Conservation (phyloP, 2,113 vertebrate species). For the Physeter macrocephalus region DNA sequence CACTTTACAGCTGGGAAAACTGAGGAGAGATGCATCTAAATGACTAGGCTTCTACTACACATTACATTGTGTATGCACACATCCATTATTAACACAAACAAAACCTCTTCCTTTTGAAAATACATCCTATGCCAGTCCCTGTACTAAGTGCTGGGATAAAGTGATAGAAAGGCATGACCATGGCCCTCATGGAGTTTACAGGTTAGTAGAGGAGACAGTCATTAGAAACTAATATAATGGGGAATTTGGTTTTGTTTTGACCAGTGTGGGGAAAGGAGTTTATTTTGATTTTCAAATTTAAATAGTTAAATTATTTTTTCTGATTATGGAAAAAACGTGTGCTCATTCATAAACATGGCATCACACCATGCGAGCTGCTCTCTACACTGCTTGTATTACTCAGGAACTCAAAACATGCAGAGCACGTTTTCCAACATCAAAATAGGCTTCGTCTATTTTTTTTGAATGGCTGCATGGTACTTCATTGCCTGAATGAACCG, state of each 20-base stretch:
- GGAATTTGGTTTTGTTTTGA: not conserved
- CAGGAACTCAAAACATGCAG: not conserved
- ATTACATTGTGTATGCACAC: too few species aligned
- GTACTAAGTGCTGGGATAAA: not conserved
- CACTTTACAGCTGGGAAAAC: not conserved
- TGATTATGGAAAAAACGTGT: not conserved
- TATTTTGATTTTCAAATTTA: not conserved
- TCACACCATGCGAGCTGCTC: rapidly evolving
- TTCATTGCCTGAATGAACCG: not conserved
- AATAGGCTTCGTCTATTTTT: not conserved
- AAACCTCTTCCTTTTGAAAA: not conserved
- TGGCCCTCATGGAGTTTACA: not conserved
- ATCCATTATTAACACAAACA: not conserved
- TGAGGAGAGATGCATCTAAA: not conserved
- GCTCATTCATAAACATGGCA: not conserved
- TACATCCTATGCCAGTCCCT: not conserved
- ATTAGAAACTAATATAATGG: not conserved
- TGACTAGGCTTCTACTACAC: not conserved
- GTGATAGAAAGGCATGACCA: not conserved
- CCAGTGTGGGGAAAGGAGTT: not conserved
- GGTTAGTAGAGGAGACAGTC: not conserved
- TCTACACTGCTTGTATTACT: not conserved
- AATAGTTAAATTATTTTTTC: not conserved
- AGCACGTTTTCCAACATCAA: not conserved
- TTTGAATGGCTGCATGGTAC: not conserved